Base-by-base conservation (phyloP, 1,140 invertebrate species). In the Steinernema khuongi region DNA sequence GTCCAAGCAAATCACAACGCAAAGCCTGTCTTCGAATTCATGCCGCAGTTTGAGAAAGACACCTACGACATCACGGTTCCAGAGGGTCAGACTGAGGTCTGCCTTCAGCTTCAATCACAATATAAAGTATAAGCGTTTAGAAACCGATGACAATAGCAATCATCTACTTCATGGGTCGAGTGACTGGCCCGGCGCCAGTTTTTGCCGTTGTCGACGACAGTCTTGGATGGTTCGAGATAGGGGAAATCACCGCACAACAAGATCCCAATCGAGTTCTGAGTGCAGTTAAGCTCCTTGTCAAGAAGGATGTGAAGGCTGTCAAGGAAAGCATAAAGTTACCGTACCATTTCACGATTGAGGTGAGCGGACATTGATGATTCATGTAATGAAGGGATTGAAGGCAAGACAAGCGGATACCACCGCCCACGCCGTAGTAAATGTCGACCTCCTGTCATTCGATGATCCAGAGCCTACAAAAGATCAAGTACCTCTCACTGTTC, bases 141-240 rank as follows among this genome's bases (percentile, higher is more conserved):
- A 60, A 60, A 60, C 22, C 50, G 26, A 26, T 26, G 22, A 22
- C 19, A n/a, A 60, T 60, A 22, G 50, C 50, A 14, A 60, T 60
- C 50, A 26, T 60, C 4, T 60, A 60, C 50, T 60, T 60, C 22
- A 60, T 60, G 50, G 26, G 50, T 60, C 50, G 50, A 7, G 50
- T 60, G 11, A 60, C 14, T 26, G 50, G 50, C 19, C 50, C 50
- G 4, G 50, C 50, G 4, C 50, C 50, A 4, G 2, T 26, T 60
- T 60, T 60, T 22, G 19, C 14, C 4, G 22, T 60, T 22, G 2
- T 60, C 11, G 50, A 26, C 26, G 50, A 60, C 50, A 60, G 4
- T 60, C 50, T 17, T 17, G 7, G 26, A 22, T 60, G 50, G 50
- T 60, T 60, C 19, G 22, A 60, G 19, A 60, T 60, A 14, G 50